Percentiles rank a stretch among this genome's conserved stretches.
These are phyloP conservation scores for Hippocampus guttulatus DNA, from an alignment of 2,113 vertebrate genomes.

Conservation along the genomic window DNA sequence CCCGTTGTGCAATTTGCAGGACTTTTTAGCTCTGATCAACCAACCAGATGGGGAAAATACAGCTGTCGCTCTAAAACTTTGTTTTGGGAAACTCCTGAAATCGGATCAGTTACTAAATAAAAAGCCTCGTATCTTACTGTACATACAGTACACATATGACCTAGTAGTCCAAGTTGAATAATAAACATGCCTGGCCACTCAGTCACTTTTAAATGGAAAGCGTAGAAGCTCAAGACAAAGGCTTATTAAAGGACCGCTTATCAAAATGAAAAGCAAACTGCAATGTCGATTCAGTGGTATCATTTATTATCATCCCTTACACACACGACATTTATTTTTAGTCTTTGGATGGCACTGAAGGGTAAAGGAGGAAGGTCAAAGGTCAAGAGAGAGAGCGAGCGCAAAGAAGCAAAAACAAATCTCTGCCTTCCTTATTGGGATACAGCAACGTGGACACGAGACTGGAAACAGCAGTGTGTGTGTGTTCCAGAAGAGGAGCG, in stretches of 20 bases:
- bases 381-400: neutral
- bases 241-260: neutral
- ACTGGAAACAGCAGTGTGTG: neutral
- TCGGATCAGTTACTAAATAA: too few relatives aligned
- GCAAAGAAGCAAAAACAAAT: neutral
- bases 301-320: constrained; percentile 50
- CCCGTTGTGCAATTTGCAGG: too few relatives aligned
- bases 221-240: neutral
- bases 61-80: too few relatives aligned
- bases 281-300: constrained; percentile 3
- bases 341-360: constrained; percentile 44
- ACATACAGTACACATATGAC: too few relatives aligned
- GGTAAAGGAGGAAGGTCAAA: constrained; percentile 27
- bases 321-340: constrained; percentile 21
- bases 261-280: neutral
- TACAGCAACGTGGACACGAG: neutral
- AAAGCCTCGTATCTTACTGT: too few relatives aligned
- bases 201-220: too few relatives aligned
- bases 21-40: too few relatives aligned
- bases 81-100: too few relatives aligned
- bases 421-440: neutral
- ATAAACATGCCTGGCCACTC: too few relatives aligned
- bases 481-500: constrained; percentile 84
- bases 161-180: too few relatives aligned
- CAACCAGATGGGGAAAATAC: too few relatives aligned